These are phyloP conservation scores for Listronotus bonariensis DNA, from an alignment of 1,140 invertebrate genomes.

Conservation along the genomic window DNA sequence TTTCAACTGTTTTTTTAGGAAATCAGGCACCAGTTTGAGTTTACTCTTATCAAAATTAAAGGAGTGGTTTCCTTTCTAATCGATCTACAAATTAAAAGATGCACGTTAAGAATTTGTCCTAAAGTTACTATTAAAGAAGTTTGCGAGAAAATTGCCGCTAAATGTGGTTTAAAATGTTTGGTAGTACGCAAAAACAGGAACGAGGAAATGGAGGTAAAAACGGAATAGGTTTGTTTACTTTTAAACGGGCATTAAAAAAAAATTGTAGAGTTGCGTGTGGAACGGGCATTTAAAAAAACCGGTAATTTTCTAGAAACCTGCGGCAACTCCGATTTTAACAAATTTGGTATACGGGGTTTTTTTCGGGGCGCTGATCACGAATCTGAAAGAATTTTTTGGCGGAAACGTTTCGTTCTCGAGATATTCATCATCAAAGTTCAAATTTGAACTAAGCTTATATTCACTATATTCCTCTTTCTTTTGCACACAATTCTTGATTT, in stretches of 20 bases:
- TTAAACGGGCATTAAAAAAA: not conserved
- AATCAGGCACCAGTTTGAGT: conserved; percentile 22
- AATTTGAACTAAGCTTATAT: too few relatives aligned
- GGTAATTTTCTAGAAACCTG: too few relatives aligned
- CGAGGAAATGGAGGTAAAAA: conserved; percentile 32
- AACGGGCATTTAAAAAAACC: too few relatives aligned
- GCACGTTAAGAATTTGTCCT: conserved; percentile 36
- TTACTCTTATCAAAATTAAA: conserved; percentile 33
- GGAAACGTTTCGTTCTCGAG: too few relatives aligned
- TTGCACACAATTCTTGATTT: too few relatives aligned
- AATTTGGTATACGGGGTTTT: too few relatives aligned
- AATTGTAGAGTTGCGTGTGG: not conserved
- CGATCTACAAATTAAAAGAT: conserved; percentile 31
- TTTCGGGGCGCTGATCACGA: too few relatives aligned
- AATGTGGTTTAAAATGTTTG: conserved; percentile 25
- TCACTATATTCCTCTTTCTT: too few relatives aligned
- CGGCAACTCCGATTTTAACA: too few relatives aligned
- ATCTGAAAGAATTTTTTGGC: too few relatives aligned
- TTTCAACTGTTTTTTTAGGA: conserved; percentile 13
- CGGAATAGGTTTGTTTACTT: not conserved
- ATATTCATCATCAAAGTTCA: too few relatives aligned
- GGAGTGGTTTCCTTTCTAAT: conserved; percentile 39
- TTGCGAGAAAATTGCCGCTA: conserved; percentile 27
- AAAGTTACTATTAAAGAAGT: conserved; percentile 33
- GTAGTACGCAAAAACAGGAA: conserved; percentile 32